Conservation (phyloP, 1,140 invertebrate genomes). For the Lanistes nyassanus region DNA sequence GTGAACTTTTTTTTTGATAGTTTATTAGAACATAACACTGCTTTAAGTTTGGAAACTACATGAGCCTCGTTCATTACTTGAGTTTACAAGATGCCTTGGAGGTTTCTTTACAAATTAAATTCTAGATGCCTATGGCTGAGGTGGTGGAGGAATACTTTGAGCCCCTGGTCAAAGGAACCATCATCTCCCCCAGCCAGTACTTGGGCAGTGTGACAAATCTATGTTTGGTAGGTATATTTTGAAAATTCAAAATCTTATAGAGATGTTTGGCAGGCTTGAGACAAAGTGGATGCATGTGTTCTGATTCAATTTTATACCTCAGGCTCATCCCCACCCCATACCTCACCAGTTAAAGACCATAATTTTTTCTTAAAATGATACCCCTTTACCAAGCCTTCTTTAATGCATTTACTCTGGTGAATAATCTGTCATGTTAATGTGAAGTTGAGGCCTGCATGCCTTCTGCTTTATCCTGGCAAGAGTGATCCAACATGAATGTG, state of each 20-base stretch:
- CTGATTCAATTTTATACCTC: no score
- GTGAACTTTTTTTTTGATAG: no score
- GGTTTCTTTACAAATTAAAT: background rate
- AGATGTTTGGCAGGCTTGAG: no score
- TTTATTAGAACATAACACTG: background rate
- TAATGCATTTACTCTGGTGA: no score
- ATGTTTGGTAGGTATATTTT: conserved; percentile 63
- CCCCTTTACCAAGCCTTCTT: no score
- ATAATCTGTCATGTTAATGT: no score
- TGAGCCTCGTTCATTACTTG: background rate
- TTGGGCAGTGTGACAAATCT: conserved; percentile 63
- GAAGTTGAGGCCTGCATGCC: no score
- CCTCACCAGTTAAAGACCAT: no score
- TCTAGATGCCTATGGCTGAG: conserved; percentile 75
- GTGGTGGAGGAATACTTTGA: conserved; percentile 84
- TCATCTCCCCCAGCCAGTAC: conserved; percentile 82
- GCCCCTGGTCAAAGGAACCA: conserved; percentile 88
- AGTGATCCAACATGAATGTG: no score
- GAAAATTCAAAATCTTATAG: background rate
- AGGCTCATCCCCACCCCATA: background rate
- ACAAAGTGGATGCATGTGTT: no score
- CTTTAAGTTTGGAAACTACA: background rate
- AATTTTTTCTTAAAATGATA: no score
- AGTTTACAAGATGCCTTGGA: background rate
- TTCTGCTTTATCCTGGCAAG: no score